Evolutionary conservation across 2,888 invertebrate species (phyloP).

Genomic region (Sphaeridia pumilis): DNA sequence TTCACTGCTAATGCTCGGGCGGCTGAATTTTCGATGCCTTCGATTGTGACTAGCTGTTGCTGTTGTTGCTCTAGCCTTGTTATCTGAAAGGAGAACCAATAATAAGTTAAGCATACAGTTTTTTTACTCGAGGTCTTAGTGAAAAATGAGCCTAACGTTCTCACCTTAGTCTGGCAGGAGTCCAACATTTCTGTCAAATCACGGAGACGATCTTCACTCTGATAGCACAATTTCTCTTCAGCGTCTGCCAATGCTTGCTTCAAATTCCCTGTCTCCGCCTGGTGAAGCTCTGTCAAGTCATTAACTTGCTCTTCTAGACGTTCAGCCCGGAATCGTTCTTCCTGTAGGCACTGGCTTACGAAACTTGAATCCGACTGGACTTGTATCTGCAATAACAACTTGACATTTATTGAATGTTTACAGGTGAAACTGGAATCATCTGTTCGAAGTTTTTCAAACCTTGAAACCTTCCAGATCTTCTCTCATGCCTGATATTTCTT

Average conservation of each 20-base stretch:
- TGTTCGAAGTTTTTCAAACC: too few relatives aligned
- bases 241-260: conserved; percentile 90
- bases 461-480: conserved; percentile 69
- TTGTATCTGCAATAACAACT: conserved; percentile 17
- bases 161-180: conserved; percentile 88
- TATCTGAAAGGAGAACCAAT: too few relatives aligned
- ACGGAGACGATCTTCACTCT: conserved; percentile 90
- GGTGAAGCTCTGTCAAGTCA: conserved; percentile 94
- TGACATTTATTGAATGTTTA: too few relatives aligned
- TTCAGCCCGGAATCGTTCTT: conserved; percentile 66
- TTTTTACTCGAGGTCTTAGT: too few relatives aligned
- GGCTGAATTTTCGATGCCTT: conserved; percentile 78
- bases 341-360: conserved; percentile 69
- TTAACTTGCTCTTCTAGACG: conserved; percentile 93
- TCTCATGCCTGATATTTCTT: conserved; percentile 65
- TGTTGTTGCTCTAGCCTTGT: conserved; percentile 89
- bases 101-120: too few relatives aligned
- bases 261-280: conserved; percentile 81
- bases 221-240: conserved; percentile 96
- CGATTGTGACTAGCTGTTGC: conserved; percentile 70
- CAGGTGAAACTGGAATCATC: too few relatives aligned
- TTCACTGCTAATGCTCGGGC: conserved; percentile 86
- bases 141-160: too few relatives aligned
- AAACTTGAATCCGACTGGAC: conserved; percentile 40
- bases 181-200: conserved; percentile 95